Base-by-base conservation (phyloP, 2,113 vertebrate genomes). In the Eptesicus fuscus region DNA sequence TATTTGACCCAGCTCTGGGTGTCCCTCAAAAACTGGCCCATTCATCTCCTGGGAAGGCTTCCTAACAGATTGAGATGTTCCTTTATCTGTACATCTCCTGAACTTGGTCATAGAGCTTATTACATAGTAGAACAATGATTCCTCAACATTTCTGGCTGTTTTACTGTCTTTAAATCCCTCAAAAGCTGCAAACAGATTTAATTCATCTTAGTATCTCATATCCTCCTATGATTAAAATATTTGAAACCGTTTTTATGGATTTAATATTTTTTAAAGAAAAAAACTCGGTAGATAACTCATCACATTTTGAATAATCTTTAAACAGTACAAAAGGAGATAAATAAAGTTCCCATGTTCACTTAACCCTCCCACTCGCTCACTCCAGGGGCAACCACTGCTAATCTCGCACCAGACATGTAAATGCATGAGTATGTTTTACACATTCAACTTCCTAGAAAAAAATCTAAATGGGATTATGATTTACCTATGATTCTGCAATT, bases 221-320 rank as follows among this genome's bases (percentile, higher is more conserved):
- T 32, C 35, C 23, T 88, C 53, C 78, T 35, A 61, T 80, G 17
- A 77, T 37, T n/a, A 90, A 94, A 90, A 35, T 17, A 59, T 76
- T 70, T 93, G 69, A 93, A 85, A 94, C 6, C 0, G 1, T 49
- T 94, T 91, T 90, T 44, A 35, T 35, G 53, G 2, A 37, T 94
- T 91, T 35, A n/a, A 16, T 51, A 51, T 69, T 69, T 22, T n/a
- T 80, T 22, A 74, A 93, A 87, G 32, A 59, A 94, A 88, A 94
- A 85, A 17, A 49, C 18, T 1, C 37, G 37, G 17, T 77, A 35
- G 25, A 44, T 74, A 88, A 73, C 9, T 69, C 13, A 76, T 53
- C 25, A 71, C 32, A 84, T 90, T 80, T 69, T 25, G 51, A 59
- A 87, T 35, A 63, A 59, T 53, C 56, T 85, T 91, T 79, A 78